Evolutionary conservation across 2,888 invertebrate species (phyloP).

Genomic region (Nesidiocoris tenuis): DNA sequence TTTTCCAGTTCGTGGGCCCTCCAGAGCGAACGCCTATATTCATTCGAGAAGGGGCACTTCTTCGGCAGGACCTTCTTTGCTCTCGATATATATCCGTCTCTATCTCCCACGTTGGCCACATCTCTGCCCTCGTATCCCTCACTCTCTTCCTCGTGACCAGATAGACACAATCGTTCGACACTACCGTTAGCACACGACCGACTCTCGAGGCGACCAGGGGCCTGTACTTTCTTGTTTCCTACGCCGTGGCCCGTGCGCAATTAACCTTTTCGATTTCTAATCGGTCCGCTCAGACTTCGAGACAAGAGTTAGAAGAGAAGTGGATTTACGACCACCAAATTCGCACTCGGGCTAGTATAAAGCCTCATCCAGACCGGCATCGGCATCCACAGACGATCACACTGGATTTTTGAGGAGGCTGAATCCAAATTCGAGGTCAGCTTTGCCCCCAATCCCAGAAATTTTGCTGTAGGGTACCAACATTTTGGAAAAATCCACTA

Average conservation of each 20-base stretch:
- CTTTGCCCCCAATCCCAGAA: no score
- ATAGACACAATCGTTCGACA: not conserved
- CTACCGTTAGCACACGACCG: not conserved
- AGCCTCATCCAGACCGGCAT: no score
- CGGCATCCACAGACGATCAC: no score
- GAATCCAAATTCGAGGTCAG: no score
- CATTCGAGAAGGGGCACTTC: not conserved
- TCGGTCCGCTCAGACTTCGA: not conserved
- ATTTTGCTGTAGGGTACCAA: no score
- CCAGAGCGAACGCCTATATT: not conserved
- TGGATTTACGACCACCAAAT: no score
- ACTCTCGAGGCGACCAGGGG: not conserved
- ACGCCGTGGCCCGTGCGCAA: not conserved
- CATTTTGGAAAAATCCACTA: no score
- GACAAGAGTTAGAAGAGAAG: no score
- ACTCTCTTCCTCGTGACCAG: not conserved
- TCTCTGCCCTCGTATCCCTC: not conserved
- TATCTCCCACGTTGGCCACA: not conserved
- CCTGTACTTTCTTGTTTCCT: not conserved
- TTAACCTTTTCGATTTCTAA: not conserved
- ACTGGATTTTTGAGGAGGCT: no score
- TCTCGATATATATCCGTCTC: not conserved
- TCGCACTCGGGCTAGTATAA: no score
- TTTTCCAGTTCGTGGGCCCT: slow-evolving; percentile 28
- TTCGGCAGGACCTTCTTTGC: not conserved